Evolutionary conservation across 2,113 vertebrate genomes (phyloP), one percentile per base, ranked within the genome.

Genomic region (Chlamydotis undulata): DNA sequence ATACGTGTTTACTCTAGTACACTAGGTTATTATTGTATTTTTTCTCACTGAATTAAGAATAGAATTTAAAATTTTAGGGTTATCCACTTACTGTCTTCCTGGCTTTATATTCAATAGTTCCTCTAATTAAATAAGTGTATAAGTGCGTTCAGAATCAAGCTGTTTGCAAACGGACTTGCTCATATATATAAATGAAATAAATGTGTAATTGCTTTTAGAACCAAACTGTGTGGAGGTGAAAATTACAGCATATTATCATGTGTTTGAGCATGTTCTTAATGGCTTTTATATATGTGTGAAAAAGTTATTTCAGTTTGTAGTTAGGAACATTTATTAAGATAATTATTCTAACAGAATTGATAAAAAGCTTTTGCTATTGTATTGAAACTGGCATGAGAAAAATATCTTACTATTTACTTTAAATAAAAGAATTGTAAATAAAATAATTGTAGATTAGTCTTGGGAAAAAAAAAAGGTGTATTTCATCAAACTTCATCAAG

Each of bases 401-500:
- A 93, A 80, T 37, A 57, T 6, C 8, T 43, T 75, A 19, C 4
- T 75, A 19, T 33, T 67, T 78, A 33, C 6, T 78, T 85, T 67
- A 81, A 93, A 70, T 74, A n/a, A 26, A 83, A 68, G 4, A 68
- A 59, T 59, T 61, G 6, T 18, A 73, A 64, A 2, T 77, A 69
- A 89, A 86, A 68, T 57, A 59, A 64, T 25, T 53, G 33, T 53
- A 52, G 15, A 65, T 87, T 55, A 24, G 6, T 14, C 39, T 22
- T 67, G 12, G 2, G 4, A 12, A 2, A 3, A 3, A 11, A 28
- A 45, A 8, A 26, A 56, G 1, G 7, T 57, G 1, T 7, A 33
- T 70, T 74, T 75, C 65, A 43, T 75, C 65, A 43, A 43, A 43
- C 41, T 16, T 43, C 41, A 43, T 43, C 41, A 79, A 26, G 7